Conservation (phyloP, 2,113 vertebrate species). For the Delphinus delphis region DNA sequence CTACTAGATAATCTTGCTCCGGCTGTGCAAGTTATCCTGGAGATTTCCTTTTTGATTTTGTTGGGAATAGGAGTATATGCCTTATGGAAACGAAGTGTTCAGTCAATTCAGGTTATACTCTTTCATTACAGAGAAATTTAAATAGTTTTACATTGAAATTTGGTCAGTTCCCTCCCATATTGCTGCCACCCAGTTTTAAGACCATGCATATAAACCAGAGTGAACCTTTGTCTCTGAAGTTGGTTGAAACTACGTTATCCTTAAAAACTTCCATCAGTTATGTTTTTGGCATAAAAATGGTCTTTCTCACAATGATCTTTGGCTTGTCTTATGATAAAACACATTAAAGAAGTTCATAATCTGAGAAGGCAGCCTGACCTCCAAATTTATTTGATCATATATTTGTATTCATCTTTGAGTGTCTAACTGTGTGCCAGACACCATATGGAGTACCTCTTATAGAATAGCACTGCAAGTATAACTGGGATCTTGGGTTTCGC, state of each 20-base stretch:
- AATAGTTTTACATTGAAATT: conserved; percentile 22
- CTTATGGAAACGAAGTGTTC: conserved; percentile 76
- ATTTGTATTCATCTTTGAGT: background rate
- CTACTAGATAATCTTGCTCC: conserved; percentile 53
- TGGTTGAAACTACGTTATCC: conserved; percentile 26
- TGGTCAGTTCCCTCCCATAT: conserved; percentile 4
- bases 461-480: background rate
- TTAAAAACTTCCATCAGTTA: background rate
- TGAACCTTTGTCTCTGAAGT: background rate
- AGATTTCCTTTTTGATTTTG: conserved; percentile 60
- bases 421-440: background rate
- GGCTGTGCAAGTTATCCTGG: conserved; percentile 55
- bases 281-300: conserved; percentile 26
- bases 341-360: background rate
- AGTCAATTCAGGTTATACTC: conserved; percentile 74
- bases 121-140: conserved; percentile 60
- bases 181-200: background rate
- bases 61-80: conserved; percentile 66
- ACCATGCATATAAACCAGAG: background rate
- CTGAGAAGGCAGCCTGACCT: background rate
- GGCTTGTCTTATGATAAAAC: background rate
- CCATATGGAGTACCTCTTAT: background rate
- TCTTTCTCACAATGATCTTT: conserved; percentile 33
- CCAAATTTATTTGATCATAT: background rate
- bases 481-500: background rate